Conservation (phyloP, 1,140 invertebrate species). For the Wiebesia pumilae region DNA sequence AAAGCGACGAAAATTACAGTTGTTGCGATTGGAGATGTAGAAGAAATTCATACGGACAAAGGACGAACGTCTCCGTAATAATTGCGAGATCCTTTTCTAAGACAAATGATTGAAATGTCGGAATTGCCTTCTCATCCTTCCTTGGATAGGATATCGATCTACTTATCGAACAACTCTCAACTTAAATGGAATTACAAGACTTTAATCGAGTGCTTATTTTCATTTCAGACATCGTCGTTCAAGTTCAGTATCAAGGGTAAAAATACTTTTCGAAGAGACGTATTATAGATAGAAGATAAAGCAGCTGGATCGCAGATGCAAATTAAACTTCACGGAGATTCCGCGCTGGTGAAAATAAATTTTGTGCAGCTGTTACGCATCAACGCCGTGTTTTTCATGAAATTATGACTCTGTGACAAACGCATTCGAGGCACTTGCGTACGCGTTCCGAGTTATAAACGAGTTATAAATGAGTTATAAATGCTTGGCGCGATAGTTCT, state of each 20-base stretch:
- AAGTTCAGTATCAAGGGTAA: neutral
- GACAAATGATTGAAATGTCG: too few relatives aligned
- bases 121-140: too few relatives aligned
- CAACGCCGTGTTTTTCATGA: neutral
- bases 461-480: too few relatives aligned
- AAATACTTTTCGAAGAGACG: neutral
- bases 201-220: neutral
- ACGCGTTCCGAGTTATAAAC: neutral
- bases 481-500: neutral
- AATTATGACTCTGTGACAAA: neutral
- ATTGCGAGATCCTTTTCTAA: too few relatives aligned
- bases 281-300: neutral
- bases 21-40: too few relatives aligned
- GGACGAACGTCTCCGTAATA: too few relatives aligned
- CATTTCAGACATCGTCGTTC: neutral
- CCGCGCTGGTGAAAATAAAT: slow-evolving; percentile 6
- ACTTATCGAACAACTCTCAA: too few relatives aligned
- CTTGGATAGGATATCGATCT: too few relatives aligned
- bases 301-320: slow-evolving; percentile 55
- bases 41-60: too few relatives aligned
- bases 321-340: slow-evolving; percentile 41
- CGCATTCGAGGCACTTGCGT: neutral
- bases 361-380: slow-evolving; percentile 14
- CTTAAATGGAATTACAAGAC: too few relatives aligned
- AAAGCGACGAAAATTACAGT: too few relatives aligned